Percentiles rank a stretch among this genome's conserved stretches.
These are phyloP conservation scores for Nephila pilipes DNA, from an alignment of 1,140 invertebrate species.

Conservation along the genomic window DNA sequence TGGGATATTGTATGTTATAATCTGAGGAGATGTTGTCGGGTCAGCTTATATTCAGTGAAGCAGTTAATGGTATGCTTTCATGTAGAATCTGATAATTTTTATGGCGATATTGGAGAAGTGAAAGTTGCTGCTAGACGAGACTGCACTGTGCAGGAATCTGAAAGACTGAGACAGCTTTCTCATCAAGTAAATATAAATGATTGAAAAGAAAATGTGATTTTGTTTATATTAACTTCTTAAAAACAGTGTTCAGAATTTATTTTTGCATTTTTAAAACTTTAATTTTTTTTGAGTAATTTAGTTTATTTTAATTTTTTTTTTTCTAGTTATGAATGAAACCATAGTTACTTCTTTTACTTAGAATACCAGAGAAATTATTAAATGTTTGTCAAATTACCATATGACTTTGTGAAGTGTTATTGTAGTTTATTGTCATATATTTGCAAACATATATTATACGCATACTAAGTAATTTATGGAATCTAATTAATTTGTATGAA, in stretches of 20 bases:
- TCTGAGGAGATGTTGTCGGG: conserved; percentile 89
- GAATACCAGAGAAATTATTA: too few species aligned
- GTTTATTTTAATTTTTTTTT: too few species aligned
- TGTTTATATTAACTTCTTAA: not conserved
- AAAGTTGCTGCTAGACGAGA: conserved; percentile 95
- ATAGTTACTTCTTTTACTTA: too few species aligned
- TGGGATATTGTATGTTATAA: conserved; percentile 92
- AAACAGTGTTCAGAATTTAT: not conserved
- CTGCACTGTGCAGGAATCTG: conserved; percentile 89
- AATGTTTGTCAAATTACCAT: too few species aligned
- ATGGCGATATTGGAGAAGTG: conserved; percentile 94
- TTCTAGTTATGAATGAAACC: too few species aligned
- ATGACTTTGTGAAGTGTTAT: too few species aligned
- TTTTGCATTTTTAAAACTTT: not conserved
- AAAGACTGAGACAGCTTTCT: conserved; percentile 90
- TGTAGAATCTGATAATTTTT: conserved; percentile 94
- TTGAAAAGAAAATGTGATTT: not conserved
- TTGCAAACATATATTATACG: too few species aligned
- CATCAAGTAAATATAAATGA: conserved; percentile 85
- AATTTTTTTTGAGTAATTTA: too few species aligned
- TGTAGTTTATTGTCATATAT: too few species aligned
- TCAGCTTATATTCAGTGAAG: conserved; percentile 90
- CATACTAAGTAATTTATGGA: too few species aligned
- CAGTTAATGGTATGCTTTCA: conserved; percentile 93
- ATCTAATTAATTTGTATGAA: too few species aligned